Base-by-base conservation (phyloP, 1,140 invertebrate genomes). In the Trinorchestia longiramus region DNA sequence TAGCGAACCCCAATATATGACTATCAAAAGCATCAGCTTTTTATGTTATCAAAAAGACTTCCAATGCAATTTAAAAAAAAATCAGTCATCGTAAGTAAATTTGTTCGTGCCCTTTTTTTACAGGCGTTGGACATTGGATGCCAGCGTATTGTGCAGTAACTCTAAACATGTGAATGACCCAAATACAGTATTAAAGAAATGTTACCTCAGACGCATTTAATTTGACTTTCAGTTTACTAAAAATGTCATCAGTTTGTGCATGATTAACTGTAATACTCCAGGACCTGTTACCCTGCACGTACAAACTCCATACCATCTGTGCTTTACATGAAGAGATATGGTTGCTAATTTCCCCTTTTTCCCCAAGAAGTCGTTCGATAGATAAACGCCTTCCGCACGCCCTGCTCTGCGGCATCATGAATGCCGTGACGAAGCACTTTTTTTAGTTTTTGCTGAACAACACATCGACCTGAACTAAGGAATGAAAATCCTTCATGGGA, bases 381-480 rank as follows among this genome's bases (percentile, higher is more conserved):
- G 62, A 77, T 77, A 36, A 77, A 77, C 62, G 28, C 62, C 62
- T 77, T 77, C 62, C 28, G 62, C 62, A 77, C 62, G 62, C 62
- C 62, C 62, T 77, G 62, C 62, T 77, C 62, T 15, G 62, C 62
- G 28, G 36, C 62, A 1, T 36, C 4, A 90, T 28, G 17, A 90
- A 90, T 42, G 88, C 88, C 88, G 88, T 90, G 88, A 90, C 88
- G 88, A 90, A 28, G 88, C 88, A 90, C 28, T 90, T 11, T 42
- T 90, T 17, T 36, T 4, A 11, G 43, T 15, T 42, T 42, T 90
- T 42, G 41, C 88, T 19, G 6, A 41, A 28, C 88, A 90, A 15
- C 43, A 17, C 88, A 41, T 36, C 41, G 43, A 41, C 88, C 43
- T 43, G 43, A 90, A 90, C 88, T 41, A 90, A 90, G 88, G 28